Base-by-base conservation (phyloP, 1,140 invertebrate species). In the Chironomus striatipennis region DNA sequence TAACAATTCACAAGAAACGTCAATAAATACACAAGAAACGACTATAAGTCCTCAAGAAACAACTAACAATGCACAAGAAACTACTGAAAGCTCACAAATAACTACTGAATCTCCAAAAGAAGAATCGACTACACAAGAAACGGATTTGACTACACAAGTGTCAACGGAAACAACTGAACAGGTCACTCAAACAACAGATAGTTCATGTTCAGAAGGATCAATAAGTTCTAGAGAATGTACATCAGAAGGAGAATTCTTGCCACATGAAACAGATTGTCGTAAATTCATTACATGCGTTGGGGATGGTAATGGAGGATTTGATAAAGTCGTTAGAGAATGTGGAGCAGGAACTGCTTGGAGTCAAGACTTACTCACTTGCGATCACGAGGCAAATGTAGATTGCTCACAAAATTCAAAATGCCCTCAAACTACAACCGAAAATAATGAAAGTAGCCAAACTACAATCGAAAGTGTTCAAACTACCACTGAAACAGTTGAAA, bases 201-300 rank as follows among this genome's bases (percentile, higher is more conserved):
- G 10, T 43, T 18, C 67, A 20, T 18, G 17, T 79, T 80, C 0
- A 79, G 79, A 34, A 76, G 77, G 24, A 34, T 34, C 24, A 34
- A 34, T 34, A 2, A 57, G n/a, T 57, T n/a, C 75, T 74, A 7
- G 72, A 42, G 75, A 77, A 76, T 43, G 77, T 17, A 74, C 74
- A 72, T 75, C 77, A 17, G 77, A 80, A 17, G 88, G 90, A 81
- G 90, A 90, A 7, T 92, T 91, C 77, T 87, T 86, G 79, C 83
- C 86, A 2, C 85, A 91, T 81, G 85, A 87, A 72, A 77, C 79
- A 12, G 83, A 89, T 78, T 89, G 88, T 77, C 81, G 80, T 21
- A 82, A 86, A n/a, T 88, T 88, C 80, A 87, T 87, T 77, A 82
- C 87, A 73, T 88, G 87, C 75, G 83, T 85, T 2, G 80, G 81